Conservation (phyloP, 2,113 vertebrate species). For the Paramormyrops kingsleyae region DNA sequence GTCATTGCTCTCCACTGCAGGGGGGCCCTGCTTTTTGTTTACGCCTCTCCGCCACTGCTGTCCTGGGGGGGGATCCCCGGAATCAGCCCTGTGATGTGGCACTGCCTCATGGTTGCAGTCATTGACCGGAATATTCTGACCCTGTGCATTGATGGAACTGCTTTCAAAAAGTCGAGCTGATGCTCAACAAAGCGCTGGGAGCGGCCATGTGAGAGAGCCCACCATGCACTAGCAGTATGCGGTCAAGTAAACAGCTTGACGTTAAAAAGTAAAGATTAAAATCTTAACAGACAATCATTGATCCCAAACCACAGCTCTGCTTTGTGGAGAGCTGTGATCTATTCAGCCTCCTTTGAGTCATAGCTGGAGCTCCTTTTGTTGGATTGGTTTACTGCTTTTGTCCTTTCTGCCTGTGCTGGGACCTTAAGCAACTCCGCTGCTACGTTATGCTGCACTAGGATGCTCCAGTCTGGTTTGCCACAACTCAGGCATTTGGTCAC, state of each 20-base stretch:
- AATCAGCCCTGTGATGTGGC: neutral
- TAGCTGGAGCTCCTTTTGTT: neutral
- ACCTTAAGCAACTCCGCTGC: neutral
- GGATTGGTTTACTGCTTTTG: neutral
- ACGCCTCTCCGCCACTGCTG: neutral
- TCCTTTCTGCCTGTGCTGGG: neutral
- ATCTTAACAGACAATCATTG: neutral
- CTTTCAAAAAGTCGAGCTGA: neutral
- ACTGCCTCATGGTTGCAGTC: neutral
- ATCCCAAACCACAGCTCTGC: neutral
- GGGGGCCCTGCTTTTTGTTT: constrained; percentile 7
- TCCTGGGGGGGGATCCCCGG: constrained; percentile 5
- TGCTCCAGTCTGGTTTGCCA: neutral
- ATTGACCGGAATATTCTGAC: neutral
- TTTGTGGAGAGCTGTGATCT: neutral
- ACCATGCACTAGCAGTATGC: neutral
- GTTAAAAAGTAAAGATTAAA: constrained; percentile 5
- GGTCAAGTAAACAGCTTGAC: neutral
- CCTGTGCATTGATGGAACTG: neutral
- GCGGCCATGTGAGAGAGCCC: neutral
- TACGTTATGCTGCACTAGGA: neutral
- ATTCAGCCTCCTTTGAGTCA: neutral
- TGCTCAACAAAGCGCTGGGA: neutral
- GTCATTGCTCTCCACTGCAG: neutral
- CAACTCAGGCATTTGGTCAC: neutral